These are phyloP conservation scores for Campopleginae sp. DNA, from an alignment of 2,888 invertebrate genomes.

Conservation along the genomic window DNA sequence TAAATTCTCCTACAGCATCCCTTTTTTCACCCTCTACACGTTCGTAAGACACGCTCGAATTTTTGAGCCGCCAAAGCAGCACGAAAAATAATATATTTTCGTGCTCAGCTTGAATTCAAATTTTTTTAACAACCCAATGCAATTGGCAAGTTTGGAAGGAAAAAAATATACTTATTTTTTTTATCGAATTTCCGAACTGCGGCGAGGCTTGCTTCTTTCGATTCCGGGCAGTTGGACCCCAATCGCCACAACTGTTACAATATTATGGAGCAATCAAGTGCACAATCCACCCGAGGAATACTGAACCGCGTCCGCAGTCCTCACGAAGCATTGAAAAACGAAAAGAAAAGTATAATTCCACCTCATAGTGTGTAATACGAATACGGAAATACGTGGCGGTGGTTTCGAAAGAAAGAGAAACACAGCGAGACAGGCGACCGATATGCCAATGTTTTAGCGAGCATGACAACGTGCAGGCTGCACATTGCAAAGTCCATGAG, in stretches of 20 bases:
- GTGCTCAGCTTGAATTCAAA: not conserved
- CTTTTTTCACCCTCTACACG: constrained; percentile 7
- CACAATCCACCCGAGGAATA: not conserved
- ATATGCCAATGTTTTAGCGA: constrained; percentile 27
- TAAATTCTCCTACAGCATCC: constrained; percentile 29
- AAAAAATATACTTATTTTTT: no score
- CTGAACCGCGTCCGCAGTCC: not conserved
- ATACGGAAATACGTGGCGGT: constrained; percentile 17
- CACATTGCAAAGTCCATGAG: constrained; percentile 17
- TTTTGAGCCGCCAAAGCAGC: not conserved
- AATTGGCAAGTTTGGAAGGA: no score
- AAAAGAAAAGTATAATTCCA: not conserved
- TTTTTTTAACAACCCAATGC: not conserved
- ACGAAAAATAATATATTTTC: not conserved
- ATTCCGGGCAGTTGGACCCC: no score
- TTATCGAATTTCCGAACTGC: no score
- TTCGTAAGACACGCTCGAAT: constrained; percentile 11
- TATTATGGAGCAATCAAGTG: not conserved
- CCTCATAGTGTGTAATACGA: not conserved
- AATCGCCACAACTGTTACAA: no score
- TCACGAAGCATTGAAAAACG: not conserved
- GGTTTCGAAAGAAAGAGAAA: constrained; percentile 37
- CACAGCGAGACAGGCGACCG: constrained; percentile 27
- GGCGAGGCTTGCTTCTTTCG: no score
- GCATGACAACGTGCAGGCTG: constrained; percentile 33